A percentile compares a stretch with the other conserved stretches of the same genome.
These are phyloP conservation scores for Anoplolepis gracilipes DNA, from an alignment of 1,140 invertebrate species.

Conservation along the genomic window DNA sequence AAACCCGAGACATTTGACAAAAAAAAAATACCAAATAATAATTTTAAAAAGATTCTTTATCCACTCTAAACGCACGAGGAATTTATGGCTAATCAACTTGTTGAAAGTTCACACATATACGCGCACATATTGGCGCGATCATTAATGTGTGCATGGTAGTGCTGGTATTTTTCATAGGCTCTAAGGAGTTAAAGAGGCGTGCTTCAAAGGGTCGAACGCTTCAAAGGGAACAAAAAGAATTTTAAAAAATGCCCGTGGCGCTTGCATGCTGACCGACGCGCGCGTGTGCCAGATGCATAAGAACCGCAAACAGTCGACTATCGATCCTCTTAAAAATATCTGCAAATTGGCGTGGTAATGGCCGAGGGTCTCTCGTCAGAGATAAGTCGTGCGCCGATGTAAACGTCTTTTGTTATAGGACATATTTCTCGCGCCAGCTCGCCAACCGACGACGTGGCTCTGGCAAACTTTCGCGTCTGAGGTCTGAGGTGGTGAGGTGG, in stretches of 20 bases:
- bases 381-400: constrained; percentile 20
- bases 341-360: constrained; percentile 63
- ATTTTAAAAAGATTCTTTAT: background rate
- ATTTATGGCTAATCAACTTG: background rate
- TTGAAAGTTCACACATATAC: constrained; percentile 11
- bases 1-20: too few relatives aligned
- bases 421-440: constrained; percentile 23
- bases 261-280: constrained; percentile 43
- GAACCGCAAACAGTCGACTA: constrained; percentile 54
- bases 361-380: constrained; percentile 45
- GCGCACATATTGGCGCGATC: background rate
- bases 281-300: constrained; percentile 57
- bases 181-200: constrained; percentile 52
- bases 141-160: constrained; percentile 19
- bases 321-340: constrained; percentile 68
- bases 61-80: background rate
- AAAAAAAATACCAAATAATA: background rate
- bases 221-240: constrained; percentile 36
- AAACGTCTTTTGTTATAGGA: constrained; percentile 16
- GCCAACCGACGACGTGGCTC: constrained; percentile 43
- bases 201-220: constrained; percentile 49
- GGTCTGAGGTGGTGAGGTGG: too few relatives aligned
- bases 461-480: constrained; percentile 44
- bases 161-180: constrained; percentile 39
- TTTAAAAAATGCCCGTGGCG: constrained; percentile 39